Evolutionary conservation across 1,140 invertebrate species (phyloP).

Genomic region (Ruditapes philippinarum): DNA sequence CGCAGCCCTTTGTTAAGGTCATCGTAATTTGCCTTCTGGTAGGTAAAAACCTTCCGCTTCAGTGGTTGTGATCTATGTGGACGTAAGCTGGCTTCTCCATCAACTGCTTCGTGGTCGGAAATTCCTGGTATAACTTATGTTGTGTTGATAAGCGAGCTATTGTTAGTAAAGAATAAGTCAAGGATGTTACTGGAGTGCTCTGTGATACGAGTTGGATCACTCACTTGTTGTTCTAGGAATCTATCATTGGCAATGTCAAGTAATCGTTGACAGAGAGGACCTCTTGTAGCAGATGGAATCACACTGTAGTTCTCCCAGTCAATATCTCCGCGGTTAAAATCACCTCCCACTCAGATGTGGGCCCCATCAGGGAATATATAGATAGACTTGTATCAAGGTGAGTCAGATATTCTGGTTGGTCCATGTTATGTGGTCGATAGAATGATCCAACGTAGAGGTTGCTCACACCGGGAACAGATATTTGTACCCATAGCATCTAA

Average conservation of each 20-base stretch:
- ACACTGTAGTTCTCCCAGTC: constrained; percentile 1
- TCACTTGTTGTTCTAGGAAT: constrained; percentile 28
- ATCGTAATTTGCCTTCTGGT: constrained; percentile 1
- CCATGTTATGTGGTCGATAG: constrained; percentile 24
- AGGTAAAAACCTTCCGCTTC: background rate
- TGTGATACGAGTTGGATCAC: constrained; percentile 15
- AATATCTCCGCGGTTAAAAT: constrained; percentile 29
- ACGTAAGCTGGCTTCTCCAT: constrained; percentile 20
- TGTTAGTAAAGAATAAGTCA: constrained; percentile 44
- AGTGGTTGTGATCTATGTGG: no score
- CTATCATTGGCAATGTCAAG: constrained; percentile 8
- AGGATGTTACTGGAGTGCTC: constrained; percentile 35
- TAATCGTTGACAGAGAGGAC: constrained; percentile 11
- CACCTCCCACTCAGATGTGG: constrained; percentile 31
- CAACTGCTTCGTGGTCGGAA: constrained; percentile 25
- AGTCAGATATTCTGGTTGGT: no score
- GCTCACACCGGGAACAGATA: background rate
- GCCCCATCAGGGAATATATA: constrained; percentile 10
- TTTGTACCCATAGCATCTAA: constrained; percentile 40
- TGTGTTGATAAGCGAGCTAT: constrained; percentile 24
- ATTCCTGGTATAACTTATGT: constrained; percentile 43
- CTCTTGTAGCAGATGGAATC: background rate
- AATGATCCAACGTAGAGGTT: constrained; percentile 38
- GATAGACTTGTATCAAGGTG: constrained; percentile 31
- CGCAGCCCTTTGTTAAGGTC: background rate